Base-by-base conservation (phyloP, 2,797 vertebrate genomes). In the Molossus molossus region DNA sequence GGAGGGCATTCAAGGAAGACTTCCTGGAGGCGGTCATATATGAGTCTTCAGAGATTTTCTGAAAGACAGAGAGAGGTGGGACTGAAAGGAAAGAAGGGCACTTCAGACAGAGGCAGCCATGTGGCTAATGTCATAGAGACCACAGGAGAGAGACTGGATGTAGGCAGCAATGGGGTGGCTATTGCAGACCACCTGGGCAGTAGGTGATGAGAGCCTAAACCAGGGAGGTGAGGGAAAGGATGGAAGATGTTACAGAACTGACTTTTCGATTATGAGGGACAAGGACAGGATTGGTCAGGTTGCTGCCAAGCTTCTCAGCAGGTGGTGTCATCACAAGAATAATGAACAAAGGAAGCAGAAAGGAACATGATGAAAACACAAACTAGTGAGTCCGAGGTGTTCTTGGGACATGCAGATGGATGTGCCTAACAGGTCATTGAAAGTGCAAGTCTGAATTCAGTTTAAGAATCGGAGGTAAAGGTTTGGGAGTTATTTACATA, bases 361-460 rank as follows among this genome's bases (percentile, higher is more conserved):
- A 37, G 45, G 70, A 64, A 9, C 29, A 1, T 15, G 40, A 33
- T 21, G 40, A 37, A 73, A 29, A 45, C 23, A 2, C 9, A 40
- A 83, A 12, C 40, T 48, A 7, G 9, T 12, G 21, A 33, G 4
- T 9, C 53, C 0, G 3, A 67, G 76, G 70, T 65, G n/a, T 76
- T 20, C 0, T 0, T 17, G 4, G 58, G 8, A 57, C 23, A 4
- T 33, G 8, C 17, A 21, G 48, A 29, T 15, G 27, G 48, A 6
- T 10, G 12, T 7, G 23, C 9, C 4, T n/a, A 5, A 20, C 45
- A 9, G 64, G 88, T 53, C 6, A 13, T 29, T 12, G 18, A 27
- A 21, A 57, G 29, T 33, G 6, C 8, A 57, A 65, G 37, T 70
- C n/a, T 83, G 80, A 86, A 53, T 21, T 64, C 81, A 58, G 50